Evolutionary conservation across 2,888 invertebrate species (phyloP).

Genomic region (Tipula vernalis): DNA sequence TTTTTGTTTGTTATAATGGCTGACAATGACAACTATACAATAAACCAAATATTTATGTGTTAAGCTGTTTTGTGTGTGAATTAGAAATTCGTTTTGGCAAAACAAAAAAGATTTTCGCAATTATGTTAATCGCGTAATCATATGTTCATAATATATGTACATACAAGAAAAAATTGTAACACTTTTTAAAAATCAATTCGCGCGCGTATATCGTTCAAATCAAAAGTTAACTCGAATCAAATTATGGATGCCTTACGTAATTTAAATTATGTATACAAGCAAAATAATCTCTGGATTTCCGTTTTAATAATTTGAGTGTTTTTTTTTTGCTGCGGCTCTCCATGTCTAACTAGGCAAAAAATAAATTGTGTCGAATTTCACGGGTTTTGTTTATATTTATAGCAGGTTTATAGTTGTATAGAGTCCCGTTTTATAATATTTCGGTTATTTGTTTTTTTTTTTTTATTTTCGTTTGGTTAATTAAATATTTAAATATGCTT

Average conservation of each 20-base stretch:
- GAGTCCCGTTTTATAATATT: not conserved
- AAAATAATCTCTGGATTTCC: not conserved
- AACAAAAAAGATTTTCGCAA: not conserved
- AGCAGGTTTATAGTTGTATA: too few species aligned
- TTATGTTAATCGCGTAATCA: not conserved
- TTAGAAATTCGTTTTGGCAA: conserved; percentile 4
- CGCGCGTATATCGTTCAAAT: not conserved
- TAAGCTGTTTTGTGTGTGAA: not conserved
- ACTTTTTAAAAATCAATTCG: not conserved
- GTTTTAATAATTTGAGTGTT: not conserved
- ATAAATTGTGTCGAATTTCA: not conserved
- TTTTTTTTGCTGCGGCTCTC: not conserved
- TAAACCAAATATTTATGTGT: not conserved
- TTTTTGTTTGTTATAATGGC: not conserved
- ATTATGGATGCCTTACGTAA: not conserved
- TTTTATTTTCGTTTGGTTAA: too few species aligned
- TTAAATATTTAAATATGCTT: too few species aligned
- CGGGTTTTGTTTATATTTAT: not conserved
- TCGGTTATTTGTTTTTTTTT: too few species aligned
- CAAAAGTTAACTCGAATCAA: not conserved
- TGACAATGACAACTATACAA: not conserved
- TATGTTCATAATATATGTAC: not conserved
- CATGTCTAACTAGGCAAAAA: not conserved
- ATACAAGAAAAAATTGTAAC: not conserved
- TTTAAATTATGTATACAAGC: not conserved